Conservation (phyloP, 2,888 invertebrate genomes). For the Plebejus anna region DNA sequence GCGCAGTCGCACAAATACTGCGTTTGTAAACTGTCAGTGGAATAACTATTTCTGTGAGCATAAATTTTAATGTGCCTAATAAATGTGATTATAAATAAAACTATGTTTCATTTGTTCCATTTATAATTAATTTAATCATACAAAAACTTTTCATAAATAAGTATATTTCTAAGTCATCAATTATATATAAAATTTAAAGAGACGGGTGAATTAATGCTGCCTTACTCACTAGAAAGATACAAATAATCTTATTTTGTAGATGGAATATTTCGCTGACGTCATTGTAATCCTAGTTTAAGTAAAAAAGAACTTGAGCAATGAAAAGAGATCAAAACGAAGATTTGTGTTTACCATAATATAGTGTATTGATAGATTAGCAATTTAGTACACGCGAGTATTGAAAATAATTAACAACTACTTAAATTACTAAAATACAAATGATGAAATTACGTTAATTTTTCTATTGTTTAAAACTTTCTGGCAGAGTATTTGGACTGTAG, state of each 20-base stretch:
- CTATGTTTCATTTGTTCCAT: conserved; percentile 63
- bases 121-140: conserved; percentile 74
- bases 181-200: conserved; percentile 80
- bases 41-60: conserved; percentile 18
- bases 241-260: conserved; percentile 73
- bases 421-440: neutral
- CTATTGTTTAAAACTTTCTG: neutral
- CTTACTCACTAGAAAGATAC: conserved; percentile 68
- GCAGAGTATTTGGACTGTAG: neutral
- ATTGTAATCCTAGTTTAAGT: conserved; percentile 19
- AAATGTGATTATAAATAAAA: conserved; percentile 59
- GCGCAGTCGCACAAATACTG: conserved; percentile 15
- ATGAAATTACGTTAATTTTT: neutral
- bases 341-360: neutral
- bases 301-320: conserved; percentile 42
- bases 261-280: conserved; percentile 67
- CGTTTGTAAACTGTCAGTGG: conserved; percentile 8
- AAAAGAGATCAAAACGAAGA: conserved; percentile 50
- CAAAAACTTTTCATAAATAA: conserved; percentile 75
- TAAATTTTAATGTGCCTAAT: conserved; percentile 42
- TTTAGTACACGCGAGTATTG: neutral
- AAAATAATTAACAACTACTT: conserved; percentile 6
- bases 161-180: conserved; percentile 79
- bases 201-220: conserved; percentile 78
- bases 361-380: neutral